Conservation (phyloP, 2,797 vertebrate genomes). For the Simalia tracyae region DNA sequence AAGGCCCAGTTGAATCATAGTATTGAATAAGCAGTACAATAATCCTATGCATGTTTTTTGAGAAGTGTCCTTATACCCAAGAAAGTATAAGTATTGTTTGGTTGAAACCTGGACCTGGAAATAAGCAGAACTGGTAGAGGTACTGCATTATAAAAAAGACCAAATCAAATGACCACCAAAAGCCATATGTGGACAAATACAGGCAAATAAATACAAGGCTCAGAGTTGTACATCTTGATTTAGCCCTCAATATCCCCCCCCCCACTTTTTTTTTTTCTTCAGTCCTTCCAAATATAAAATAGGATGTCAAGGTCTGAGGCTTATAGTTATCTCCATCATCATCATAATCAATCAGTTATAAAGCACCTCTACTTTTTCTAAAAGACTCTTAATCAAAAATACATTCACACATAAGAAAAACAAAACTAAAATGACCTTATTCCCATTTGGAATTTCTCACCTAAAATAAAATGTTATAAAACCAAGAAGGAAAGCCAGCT, state of each 20-base stretch:
- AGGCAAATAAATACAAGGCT: not conserved
- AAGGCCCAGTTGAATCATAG: not conserved
- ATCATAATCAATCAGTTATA: not conserved
- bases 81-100: not conserved
- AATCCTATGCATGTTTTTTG: not conserved
- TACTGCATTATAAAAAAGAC: not conserved
- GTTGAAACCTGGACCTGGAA: not conserved
- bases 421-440: not conserved
- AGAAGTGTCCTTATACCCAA: not conserved
- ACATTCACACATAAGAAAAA: not conserved
- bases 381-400: not conserved
- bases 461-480: not conserved
- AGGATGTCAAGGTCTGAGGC: not conserved
- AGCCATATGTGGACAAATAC: not conserved
- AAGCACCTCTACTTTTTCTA: not conserved
- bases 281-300: not conserved
- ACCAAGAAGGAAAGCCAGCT: not conserved
- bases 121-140: not conserved
- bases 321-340: not conserved
- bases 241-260: not conserved
- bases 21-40: not conserved
- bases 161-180: not conserved
- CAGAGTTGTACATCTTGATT: not conserved
- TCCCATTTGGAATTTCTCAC: not conserved
- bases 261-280: not conserved